These are phyloP conservation scores for Eupelmus urozonus DNA, from an alignment of 2,888 invertebrate species.

Conservation along the genomic window DNA sequence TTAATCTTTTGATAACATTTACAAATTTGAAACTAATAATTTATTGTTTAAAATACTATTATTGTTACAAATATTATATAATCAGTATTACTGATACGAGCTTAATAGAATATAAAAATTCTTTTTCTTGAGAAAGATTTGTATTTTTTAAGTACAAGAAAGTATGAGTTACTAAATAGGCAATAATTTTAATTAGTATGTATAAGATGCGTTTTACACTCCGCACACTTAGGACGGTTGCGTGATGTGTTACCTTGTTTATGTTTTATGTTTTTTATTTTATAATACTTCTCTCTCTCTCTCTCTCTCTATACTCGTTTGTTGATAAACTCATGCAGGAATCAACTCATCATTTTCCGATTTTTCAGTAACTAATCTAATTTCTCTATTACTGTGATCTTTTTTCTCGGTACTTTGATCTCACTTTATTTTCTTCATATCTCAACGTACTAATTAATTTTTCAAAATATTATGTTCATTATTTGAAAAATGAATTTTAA, in stretches of 20 bases:
- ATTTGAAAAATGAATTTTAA: background rate
- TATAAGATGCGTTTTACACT: slow-evolving; percentile 12
- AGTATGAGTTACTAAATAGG: slow-evolving; percentile 8
- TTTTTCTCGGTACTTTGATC: slow-evolving; percentile 4
- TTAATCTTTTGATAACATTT: background rate
- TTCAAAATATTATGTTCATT: background rate
- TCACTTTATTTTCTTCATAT: slow-evolving; percentile 1
- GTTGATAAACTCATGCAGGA: background rate
- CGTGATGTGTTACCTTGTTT: slow-evolving; percentile 13
- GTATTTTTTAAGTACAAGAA: slow-evolving; percentile 17
- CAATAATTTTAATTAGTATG: background rate
- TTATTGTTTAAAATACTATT: too few relatives aligned
- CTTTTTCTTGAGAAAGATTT: background rate
- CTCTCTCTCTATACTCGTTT: background rate
- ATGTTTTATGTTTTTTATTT: slow-evolving; percentile 2
- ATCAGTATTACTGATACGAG: slow-evolving; percentile 39
- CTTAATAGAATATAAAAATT: slow-evolving; percentile 2
- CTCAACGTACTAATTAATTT: too few relatives aligned
- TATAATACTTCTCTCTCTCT: slow-evolving; percentile 7
- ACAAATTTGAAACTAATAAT: too few relatives aligned
- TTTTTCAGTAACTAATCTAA: background rate
- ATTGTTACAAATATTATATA: background rate
- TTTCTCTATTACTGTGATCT: slow-evolving; percentile 9
- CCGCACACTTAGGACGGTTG: slow-evolving; percentile 34
- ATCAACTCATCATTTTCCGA: background rate